phyloP scores from a whole-genome alignment of 2,797 vertebrate genomes.

The Cichlasoma orientale region DNA sequence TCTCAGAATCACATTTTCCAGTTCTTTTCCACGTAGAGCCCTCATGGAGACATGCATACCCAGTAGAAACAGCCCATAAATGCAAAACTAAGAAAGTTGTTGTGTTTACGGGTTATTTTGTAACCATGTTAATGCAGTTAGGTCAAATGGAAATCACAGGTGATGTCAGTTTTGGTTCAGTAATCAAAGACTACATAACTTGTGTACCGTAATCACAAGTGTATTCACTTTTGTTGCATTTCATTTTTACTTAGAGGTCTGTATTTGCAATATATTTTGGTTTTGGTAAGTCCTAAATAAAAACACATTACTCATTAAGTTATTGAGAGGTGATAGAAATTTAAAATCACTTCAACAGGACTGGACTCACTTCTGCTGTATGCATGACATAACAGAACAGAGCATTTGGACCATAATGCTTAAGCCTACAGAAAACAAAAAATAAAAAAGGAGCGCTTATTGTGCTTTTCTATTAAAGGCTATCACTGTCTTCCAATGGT shows the following conservation, averaged over 20 bases:
- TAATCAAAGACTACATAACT: background rate
- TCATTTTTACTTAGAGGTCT: background rate
- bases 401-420: background rate
- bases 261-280: background rate
- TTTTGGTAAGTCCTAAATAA: background rate
- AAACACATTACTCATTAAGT: background rate
- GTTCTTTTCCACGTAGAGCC: background rate
- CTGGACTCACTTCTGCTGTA: background rate
- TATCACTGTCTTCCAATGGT: conserved; percentile 11
- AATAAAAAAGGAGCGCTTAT: conserved; percentile 19
- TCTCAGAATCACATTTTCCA: background rate
- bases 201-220: background rate
- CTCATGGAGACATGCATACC: background rate
- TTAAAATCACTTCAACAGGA: background rate
- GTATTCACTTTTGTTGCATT: background rate
- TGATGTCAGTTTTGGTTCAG: background rate
- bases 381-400: background rate
- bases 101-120: background rate
- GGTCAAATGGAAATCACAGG: background rate
- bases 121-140: background rate
- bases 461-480: conserved; percentile 17
- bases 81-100: background rate
- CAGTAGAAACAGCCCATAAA: background rate
- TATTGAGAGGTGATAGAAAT: background rate
- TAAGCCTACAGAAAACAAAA: background rate